Conservation (phyloP, 2,113 vertebrate species). For the Prietella phreatophila region DNA sequence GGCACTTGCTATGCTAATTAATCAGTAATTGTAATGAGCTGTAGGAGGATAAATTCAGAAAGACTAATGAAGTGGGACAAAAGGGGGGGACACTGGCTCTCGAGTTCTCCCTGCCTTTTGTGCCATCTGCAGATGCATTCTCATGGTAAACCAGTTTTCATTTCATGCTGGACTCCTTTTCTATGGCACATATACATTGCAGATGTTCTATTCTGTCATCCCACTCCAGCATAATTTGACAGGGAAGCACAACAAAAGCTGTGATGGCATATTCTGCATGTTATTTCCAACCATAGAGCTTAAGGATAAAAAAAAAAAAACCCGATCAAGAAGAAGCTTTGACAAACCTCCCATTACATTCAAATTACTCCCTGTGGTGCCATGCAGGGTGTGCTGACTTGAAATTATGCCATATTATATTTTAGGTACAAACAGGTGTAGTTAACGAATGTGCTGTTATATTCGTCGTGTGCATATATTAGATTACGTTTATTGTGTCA, state of each 20-base stretch:
- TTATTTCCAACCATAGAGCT: conserved; percentile 17
- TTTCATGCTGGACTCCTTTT: conserved; percentile 26
- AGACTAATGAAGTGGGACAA: conserved; percentile 56
- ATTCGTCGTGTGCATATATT: neutral
- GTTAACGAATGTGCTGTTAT: conserved; percentile 22
- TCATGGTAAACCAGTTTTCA: conserved; percentile 52
- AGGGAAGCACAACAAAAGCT: conserved; percentile 44
- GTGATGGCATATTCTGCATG: conserved; percentile 32
- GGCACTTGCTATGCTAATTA: conserved; percentile 53
- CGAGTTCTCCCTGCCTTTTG: conserved; percentile 47
- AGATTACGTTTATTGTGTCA: neutral
- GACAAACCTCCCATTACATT: conserved; percentile 44
- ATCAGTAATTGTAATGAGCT: conserved; percentile 56
- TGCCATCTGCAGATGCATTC: conserved; percentile 53
- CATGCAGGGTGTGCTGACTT: conserved; percentile 12
- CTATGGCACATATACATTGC: conserved; percentile 36
- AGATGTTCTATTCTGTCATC: conserved; percentile 50
- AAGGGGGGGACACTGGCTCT: conserved; percentile 36
- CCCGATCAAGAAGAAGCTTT: conserved; percentile 40
- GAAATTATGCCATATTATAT: conserved; percentile 31
- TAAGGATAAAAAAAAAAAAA: neutral
- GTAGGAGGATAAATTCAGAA: conserved; percentile 48
- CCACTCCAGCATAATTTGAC: conserved; percentile 45
- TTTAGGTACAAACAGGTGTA: conserved; percentile 35
- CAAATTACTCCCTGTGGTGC: conserved; percentile 31